phyloP scores from a whole-genome alignment of 92 coral and sea anemone species.

The Heteractis magnifica region DNA sequence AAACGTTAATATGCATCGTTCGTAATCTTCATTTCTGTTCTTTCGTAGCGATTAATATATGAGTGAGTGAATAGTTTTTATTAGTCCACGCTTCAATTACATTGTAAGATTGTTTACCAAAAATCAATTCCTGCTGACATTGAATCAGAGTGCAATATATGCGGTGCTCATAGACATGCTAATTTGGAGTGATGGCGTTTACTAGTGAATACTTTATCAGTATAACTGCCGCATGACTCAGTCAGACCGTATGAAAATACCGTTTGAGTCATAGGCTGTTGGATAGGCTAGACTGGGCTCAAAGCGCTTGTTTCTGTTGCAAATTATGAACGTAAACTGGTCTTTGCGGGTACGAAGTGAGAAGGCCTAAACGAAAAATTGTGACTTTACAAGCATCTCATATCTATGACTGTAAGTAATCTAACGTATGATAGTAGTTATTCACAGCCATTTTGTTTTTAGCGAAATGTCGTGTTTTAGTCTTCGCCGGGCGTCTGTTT shows the following conservation, averaged over 20 bases:
- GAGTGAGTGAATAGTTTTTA: neutral
- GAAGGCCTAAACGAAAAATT: neutral
- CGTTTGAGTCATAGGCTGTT: neutral
- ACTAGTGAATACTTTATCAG: constrained; percentile 2
- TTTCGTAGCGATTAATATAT: neutral
- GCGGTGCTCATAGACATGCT: constrained; percentile 12
- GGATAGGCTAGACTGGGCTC: neutral
- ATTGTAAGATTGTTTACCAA: constrained; percentile 10
- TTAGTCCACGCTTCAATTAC: constrained; percentile 5
- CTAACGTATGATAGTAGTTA: neutral
- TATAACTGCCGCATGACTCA: neutral
- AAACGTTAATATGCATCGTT: neutral
- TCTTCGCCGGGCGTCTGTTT: neutral
- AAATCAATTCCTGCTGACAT: constrained; percentile 6
- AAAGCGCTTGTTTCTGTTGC: no score
- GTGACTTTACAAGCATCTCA: neutral
- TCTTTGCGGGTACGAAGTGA: neutral
- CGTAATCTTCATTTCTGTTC: neutral
- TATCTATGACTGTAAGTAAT: neutral
- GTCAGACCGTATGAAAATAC: neutral
- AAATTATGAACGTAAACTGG: neutral
- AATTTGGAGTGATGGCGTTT: neutral
- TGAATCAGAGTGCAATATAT: neutral
- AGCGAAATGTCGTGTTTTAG: neutral
- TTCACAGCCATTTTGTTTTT: neutral